phyloP scores from a whole-genome alignment of 1,140 invertebrate genomes.

The Eurosta solidaginis region DNA sequence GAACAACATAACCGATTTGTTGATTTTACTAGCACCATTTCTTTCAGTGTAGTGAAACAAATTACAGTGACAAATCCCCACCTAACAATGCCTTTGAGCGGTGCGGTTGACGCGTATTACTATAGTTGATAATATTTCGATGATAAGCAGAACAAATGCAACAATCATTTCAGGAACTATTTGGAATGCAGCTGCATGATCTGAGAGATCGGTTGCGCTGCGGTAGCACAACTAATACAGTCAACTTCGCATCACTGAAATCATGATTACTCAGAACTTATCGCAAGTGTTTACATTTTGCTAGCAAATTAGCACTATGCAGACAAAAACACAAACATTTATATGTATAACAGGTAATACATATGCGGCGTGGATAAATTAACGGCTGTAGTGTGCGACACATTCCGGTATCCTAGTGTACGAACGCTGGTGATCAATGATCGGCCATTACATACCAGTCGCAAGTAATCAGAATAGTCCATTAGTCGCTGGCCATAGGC shows the following conservation, averaged over 20 bases:
- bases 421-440: background rate
- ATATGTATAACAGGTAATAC: no score
- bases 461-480: background rate
- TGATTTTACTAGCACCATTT: no score
- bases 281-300: constrained; percentile 15
- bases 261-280: constrained; percentile 18
- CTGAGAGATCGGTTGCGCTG: background rate
- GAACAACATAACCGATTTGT: no score
- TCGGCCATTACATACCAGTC: background rate
- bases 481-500: background rate
- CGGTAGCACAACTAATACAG: background rate
- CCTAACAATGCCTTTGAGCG: background rate
- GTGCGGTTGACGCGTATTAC: background rate
- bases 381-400: background rate
- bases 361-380: no score
- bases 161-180: background rate
- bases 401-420: background rate
- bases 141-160: background rate
- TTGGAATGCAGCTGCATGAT: no score
- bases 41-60: no score
- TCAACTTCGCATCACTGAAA: background rate
- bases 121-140: background rate
- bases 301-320: constrained; percentile 4
- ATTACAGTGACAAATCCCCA: no score
- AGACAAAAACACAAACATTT: background rate